Evolutionary conservation across 2,113 vertebrate genomes (phyloP).

Genomic region (Cnemophilus loriae): DNA sequence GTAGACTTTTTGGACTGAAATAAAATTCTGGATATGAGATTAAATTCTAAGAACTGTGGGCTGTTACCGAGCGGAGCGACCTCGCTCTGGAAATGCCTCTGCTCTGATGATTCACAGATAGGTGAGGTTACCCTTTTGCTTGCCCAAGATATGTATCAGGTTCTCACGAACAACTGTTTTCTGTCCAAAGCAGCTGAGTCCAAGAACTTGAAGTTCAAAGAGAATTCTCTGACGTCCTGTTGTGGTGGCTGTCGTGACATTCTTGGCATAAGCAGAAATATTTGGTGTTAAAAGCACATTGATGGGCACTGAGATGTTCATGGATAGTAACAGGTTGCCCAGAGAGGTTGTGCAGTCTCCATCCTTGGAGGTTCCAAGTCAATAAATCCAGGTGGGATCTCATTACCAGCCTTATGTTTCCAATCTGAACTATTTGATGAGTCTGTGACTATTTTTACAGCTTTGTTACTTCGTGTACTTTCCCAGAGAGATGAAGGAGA

Average conservation of each 20-base stretch:
- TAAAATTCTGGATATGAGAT: background rate
- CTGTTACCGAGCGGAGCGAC: fast-evolving
- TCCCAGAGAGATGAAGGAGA: background rate
- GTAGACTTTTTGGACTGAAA: background rate
- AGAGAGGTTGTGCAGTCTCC: background rate
- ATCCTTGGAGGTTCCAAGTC: background rate
- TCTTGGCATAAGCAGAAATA: background rate
- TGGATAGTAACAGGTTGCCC: background rate
- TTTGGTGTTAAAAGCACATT: background rate
- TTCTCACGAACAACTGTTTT: background rate
- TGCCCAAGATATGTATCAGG: background rate
- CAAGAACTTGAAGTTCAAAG: background rate
- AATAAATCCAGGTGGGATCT: background rate
- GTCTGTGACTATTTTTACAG: background rate
- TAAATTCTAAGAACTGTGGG: slow-evolving; percentile 27
- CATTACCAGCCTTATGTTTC: background rate
- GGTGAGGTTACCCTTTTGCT: background rate
- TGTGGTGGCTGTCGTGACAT: fast-evolving
- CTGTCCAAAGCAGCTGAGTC: background rate
- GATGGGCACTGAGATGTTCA: background rate
- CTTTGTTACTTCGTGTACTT: background rate
- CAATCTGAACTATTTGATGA: background rate
- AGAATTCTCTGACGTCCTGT: background rate
- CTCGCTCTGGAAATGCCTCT: background rate
- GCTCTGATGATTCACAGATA: background rate